A percentile compares a stretch with the other conserved stretches of the same genome.
Conservation (phyloP, 2,113 vertebrate genomes). For the Hyaena hyaena region DNA sequence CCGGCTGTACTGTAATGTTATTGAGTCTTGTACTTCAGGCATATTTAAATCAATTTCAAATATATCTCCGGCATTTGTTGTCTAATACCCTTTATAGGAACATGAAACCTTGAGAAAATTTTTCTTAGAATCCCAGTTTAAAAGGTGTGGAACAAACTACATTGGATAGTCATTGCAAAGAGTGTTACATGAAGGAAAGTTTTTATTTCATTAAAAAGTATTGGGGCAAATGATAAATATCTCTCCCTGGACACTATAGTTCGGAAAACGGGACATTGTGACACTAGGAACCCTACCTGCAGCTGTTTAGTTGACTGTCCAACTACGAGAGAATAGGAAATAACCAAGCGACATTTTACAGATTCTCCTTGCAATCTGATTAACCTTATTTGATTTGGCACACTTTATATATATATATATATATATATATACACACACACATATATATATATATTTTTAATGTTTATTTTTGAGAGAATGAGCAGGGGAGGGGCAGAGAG, state of each 20-base stretch:
- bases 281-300: accelerated
- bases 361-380: not conserved
- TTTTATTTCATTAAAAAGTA: not conserved
- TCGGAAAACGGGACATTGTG: not conserved
- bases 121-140: not conserved
- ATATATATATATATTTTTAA: too few relatives aligned
- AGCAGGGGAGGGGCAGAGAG: too few relatives aligned
- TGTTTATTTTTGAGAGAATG: too few relatives aligned
- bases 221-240: not conserved
- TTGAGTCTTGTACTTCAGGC: not conserved
- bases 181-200: not conserved
- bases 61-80: not conserved
- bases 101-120: not conserved
- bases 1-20: not conserved
- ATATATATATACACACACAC: too few relatives aligned
- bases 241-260: not conserved
- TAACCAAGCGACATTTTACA: not conserved
- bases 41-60: not conserved
- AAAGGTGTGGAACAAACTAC: not conserved
- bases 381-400: not conserved
- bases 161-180: not conserved
- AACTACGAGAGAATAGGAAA: not conserved
- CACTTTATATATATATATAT: not conserved
- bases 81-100: not conserved
- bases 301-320: not conserved